Evolutionary conservation across 2,888 invertebrate genomes (phyloP).

Genomic region (Hipparchia sbordonii): DNA sequence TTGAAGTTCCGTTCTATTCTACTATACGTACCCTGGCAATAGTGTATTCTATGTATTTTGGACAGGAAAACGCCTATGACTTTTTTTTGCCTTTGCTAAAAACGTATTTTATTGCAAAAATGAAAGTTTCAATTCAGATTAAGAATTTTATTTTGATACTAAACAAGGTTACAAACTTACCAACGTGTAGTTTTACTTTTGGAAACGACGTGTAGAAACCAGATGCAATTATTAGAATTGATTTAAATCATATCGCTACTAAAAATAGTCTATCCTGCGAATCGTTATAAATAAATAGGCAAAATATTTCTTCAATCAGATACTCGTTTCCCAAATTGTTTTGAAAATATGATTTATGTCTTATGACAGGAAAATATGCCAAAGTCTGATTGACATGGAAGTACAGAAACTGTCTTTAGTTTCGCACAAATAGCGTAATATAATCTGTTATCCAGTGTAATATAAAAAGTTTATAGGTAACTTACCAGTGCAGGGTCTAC

Average conservation of each 20-base stretch:
- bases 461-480: too few species aligned
- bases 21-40: not conserved
- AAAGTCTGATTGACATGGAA: not conserved
- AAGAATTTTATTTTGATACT: not conserved
- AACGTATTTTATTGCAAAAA: not conserved
- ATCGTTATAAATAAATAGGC: not conserved
- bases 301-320: conserved; percentile 15
- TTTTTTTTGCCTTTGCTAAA: not conserved
- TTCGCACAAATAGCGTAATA: too few species aligned
- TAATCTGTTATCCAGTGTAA: too few species aligned
- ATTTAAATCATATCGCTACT: not conserved
- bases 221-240: not conserved
- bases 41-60: not conserved
- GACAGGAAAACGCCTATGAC: not conserved
- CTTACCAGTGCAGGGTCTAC: too few species aligned
- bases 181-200: not conserved
- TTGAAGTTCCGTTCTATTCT: conserved; percentile 16
- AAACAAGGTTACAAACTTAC: not conserved
- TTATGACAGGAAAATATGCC: not conserved
- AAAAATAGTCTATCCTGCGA: conserved; percentile 1
- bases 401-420: too few species aligned
- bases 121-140: not conserved
- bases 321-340: conserved; percentile 8
- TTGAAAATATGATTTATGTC: not conserved
- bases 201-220: not conserved